These are phyloP conservation scores for Enteromius mattozi DNA, from an alignment of 2,797 vertebrate species.

Conservation along the genomic window DNA sequence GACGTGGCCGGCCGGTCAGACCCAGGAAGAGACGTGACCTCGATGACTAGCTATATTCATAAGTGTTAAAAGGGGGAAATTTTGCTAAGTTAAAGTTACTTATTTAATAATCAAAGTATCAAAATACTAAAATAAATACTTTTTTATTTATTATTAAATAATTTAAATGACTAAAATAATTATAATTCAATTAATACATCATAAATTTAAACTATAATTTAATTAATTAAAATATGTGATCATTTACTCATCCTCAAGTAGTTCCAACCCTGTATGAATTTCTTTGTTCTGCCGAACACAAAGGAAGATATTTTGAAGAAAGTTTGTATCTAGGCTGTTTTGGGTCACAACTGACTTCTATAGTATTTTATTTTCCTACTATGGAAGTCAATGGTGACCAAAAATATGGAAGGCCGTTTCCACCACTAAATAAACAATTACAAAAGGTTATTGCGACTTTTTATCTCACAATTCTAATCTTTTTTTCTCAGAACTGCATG, in stretches of 20 bases:
- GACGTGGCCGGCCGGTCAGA: slow-evolving; percentile 36
- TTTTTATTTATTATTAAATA: background rate
- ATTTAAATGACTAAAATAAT: background rate
- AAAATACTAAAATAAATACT: background rate
- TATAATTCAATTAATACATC: background rate
- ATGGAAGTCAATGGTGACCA: too few species aligned
- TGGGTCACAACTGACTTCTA: too few species aligned
- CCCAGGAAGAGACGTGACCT: slow-evolving; percentile 16
- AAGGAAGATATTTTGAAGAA: too few species aligned
- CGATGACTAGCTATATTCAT: background rate
- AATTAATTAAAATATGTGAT: background rate
- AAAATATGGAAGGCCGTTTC: too few species aligned
- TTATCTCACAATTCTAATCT: too few species aligned
- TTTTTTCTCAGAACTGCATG: too few species aligned
- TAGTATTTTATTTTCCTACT: too few species aligned
- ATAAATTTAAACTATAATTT: background rate
- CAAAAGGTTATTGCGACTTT: too few species aligned
- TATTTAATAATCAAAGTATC: background rate
- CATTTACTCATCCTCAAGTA: background rate
- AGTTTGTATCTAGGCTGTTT: too few species aligned
- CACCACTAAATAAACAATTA: too few species aligned
- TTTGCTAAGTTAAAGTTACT: background rate
- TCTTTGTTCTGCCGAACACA: too few species aligned
- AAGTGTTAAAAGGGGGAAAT: background rate
- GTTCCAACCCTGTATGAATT: too few species aligned